Evolutionary conservation across 2,113 vertebrate genomes (phyloP), one percentile per base, ranked within the genome.

Genomic region (Gallinago paraguaiae): DNA sequence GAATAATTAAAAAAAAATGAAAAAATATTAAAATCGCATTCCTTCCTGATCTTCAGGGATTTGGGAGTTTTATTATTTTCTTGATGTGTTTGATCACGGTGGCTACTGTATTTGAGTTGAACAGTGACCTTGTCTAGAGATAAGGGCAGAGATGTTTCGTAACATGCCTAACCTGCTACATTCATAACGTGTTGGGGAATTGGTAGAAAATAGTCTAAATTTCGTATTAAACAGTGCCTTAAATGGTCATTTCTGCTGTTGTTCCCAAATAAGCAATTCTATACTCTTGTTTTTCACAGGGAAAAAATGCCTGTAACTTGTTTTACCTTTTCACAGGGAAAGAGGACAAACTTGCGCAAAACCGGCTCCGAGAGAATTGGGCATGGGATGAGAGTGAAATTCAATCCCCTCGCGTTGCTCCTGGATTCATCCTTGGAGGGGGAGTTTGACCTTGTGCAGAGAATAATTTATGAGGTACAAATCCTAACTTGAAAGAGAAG

Each of bases 371-470:
- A 99, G 93, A 98, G 99, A 84, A 99, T 99, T 45, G 98, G 98
- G 19, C 99, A 99, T 64, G 97, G 96, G 82, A 99, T 99, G 99
- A 98, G 99, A 95, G 99, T 99, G 92, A 99, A 99, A 86, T 99
- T 99, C 97, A 99, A 99, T 96, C 99, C 99, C 2, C 98, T 99
- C 2, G 99, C 99, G 4, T 97, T 99, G 81, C 98, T 99, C 67
- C 98, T 99, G 68, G 99, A 99, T 97, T 99, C 99, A 1, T 99
- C 99, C 70, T 98, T 99, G 98, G 99, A 99, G 92, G 99, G 99
- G 60, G 99, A 99, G 97, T 99, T 98, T 94, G 99, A 99, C 96
- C 98, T 99, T 18, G 99, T 99, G 57, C 99, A 99, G 98, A 98
- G 99, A 97, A 99, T 99, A 96, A 99, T 99, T 93, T 99, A 99